These are phyloP conservation scores for Lagodon rhomboides DNA, from an alignment of 2,797 vertebrate species.

Conservation along the genomic window DNA sequence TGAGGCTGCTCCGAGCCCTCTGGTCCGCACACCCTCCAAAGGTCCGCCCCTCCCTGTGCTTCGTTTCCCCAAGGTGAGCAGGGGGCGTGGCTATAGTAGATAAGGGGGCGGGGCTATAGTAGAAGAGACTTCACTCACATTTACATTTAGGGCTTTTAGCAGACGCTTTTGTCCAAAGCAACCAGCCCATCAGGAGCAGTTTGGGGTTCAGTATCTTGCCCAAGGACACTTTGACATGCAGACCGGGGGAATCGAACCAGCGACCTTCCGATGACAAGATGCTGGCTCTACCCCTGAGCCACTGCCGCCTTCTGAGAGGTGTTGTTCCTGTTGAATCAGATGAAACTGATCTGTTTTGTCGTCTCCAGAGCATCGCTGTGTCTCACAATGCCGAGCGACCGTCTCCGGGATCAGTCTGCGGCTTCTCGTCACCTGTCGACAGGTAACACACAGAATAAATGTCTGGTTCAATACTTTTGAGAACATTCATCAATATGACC, in stretches of 20 bases:
- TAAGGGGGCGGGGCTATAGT: too few species aligned
- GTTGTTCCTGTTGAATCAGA: not conserved
- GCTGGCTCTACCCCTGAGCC: too few species aligned
- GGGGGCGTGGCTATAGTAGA: not conserved
- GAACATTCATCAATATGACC: too few species aligned
- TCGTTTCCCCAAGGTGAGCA: constrained; percentile 89
- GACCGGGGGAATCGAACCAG: too few species aligned
- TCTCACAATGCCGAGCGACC: constrained; percentile 73
- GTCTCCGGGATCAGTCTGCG: constrained; percentile 69
- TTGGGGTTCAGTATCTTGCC: too few species aligned
- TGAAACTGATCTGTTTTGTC: constrained; percentile 5
- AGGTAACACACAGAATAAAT: constrained; percentile 79
- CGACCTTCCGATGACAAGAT: too few species aligned
- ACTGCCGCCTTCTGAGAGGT: not conserved
- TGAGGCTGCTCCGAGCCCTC: constrained; percentile 59
- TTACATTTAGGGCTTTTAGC: too few species aligned
- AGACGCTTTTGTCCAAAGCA: too few species aligned
- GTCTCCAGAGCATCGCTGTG: constrained; percentile 88
- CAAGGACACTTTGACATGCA: too few species aligned
- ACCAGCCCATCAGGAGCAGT: too few species aligned
- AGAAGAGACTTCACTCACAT: too few species aligned
- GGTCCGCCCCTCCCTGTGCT: constrained; percentile 79
- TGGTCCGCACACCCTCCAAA: not conserved
- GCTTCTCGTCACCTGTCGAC: constrained; percentile 91
- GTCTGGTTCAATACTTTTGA: too few species aligned